A percentile compares a stretch with the other conserved stretches of the same genome.
These are phyloP conservation scores for Temnothorax nylanderi DNA, from an alignment of 1,140 invertebrate genomes.

Conservation along the genomic window DNA sequence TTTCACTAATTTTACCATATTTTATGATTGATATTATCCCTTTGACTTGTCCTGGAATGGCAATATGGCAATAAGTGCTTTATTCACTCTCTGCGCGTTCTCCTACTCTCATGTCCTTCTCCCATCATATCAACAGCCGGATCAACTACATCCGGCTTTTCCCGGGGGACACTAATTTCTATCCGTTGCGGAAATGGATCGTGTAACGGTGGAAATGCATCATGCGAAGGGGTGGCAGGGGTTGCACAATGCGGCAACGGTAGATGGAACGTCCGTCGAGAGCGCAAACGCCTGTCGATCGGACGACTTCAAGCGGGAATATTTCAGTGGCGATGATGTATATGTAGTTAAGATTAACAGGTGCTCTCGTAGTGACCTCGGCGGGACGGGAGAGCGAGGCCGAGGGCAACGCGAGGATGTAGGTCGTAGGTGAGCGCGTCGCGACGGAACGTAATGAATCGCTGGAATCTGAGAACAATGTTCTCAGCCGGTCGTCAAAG, in stretches of 20 bases:
- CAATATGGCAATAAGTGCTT: background rate
- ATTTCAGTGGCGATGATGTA: background rate
- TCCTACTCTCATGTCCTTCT: background rate
- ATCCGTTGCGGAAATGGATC: constrained; percentile 1
- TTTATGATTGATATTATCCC: background rate
- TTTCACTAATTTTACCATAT: background rate
- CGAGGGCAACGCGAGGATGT: background rate
- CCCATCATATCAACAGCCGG: background rate
- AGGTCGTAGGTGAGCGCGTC: constrained; percentile 19
- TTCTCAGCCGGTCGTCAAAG: background rate
- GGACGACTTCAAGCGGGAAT: background rate
- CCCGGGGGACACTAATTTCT: constrained; percentile 20
- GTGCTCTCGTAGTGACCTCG: background rate
- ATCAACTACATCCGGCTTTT: constrained; percentile 31
- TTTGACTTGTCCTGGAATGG: too few relatives aligned
- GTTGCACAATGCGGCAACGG: background rate
- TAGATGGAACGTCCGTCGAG: constrained; percentile 8
- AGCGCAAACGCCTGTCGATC: constrained; percentile 4
- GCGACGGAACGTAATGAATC: background rate
- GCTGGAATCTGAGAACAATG: constrained; percentile 29
- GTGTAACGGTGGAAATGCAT: background rate
- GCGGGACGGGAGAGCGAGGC: background rate
- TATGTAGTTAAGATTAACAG: constrained; percentile 38
- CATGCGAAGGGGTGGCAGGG: background rate
- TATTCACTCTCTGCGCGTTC: background rate